Conservation (phyloP, 2,113 vertebrate genomes). For the Lepus americanus region DNA sequence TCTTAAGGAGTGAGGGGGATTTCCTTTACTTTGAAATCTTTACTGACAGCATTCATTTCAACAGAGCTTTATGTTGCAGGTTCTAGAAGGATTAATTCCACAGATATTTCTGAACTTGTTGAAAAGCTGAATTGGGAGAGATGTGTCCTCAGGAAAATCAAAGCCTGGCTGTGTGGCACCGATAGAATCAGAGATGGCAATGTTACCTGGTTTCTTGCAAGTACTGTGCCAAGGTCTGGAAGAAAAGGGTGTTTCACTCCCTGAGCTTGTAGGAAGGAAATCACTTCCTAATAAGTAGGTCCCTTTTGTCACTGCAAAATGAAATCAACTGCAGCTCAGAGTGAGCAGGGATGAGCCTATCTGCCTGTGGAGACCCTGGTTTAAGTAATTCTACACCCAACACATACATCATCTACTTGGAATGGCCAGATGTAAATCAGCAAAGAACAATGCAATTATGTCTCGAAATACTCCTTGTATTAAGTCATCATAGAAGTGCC, state of each 20-base stretch:
- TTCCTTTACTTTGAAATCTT: conserved; percentile 16
- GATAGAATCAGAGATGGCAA: not conserved
- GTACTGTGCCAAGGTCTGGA: not conserved
- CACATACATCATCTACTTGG: not conserved
- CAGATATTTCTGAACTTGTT: not conserved
- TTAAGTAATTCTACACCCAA: not conserved
- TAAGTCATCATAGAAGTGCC: not conserved
- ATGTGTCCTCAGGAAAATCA: not conserved
- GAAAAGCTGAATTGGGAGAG: not conserved
- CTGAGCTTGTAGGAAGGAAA: not conserved
- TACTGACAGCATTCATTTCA: not conserved
- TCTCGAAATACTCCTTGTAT: too few relatives aligned
- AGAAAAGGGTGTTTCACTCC: not conserved
- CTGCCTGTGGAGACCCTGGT: not conserved
- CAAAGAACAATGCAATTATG: not conserved
- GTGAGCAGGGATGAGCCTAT: not conserved
- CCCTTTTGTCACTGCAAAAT: not conserved
- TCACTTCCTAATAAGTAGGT: not conserved
- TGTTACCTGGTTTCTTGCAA: not conserved
- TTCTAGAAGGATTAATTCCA: not conserved
- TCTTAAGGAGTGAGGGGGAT: not conserved
- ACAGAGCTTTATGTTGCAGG: not conserved
- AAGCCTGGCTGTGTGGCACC: not conserved
- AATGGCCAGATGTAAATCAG: not conserved
- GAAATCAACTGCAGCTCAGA: not conserved